These are phyloP conservation scores for Taenaris catops DNA, from an alignment of 2,888 invertebrate genomes.

Conservation along the genomic window DNA sequence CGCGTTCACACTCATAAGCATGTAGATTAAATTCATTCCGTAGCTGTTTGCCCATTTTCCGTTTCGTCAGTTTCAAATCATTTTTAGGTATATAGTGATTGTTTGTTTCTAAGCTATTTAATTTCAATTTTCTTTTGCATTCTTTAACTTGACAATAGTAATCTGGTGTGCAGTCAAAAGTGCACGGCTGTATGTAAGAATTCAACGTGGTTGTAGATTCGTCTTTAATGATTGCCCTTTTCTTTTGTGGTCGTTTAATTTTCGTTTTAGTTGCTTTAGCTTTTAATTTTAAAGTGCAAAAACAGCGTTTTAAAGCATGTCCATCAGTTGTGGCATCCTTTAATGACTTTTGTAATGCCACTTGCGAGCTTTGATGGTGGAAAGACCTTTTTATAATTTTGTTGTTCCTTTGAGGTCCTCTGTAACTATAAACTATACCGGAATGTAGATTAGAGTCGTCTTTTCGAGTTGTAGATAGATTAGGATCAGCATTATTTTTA, in stretches of 20 bases:
- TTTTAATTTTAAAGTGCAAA: slow-evolving; percentile 38
- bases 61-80: slow-evolving; percentile 2
- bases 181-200: background rate
- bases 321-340: slow-evolving; percentile 19
- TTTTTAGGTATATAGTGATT: background rate
- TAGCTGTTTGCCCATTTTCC: slow-evolving; percentile 10
- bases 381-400: slow-evolving; percentile 1
- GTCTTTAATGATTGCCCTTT: slow-evolving; percentile 14
- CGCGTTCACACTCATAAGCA: slow-evolving; percentile 36
- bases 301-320: slow-evolving; percentile 33
- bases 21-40: slow-evolving; percentile 15
- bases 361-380: slow-evolving; percentile 12
- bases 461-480: background rate
- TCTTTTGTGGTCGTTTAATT: slow-evolving; percentile 12
- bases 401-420: slow-evolving; percentile 3
- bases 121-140: slow-evolving; percentile 7
- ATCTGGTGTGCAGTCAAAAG: background rate
- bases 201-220: slow-evolving; percentile 20
- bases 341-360: slow-evolving; percentile 4
- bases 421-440: background rate
- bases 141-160: background rate
- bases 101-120: slow-evolving; percentile 22
- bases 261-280: slow-evolving; percentile 13
- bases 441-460: background rate
- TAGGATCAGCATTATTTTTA: slow-evolving; percentile 26